A percentile compares a stretch with the other conserved stretches of the same genome.
phyloP scores from a whole-genome alignment of 1,140 invertebrate genomes.

The Chelonus insularis region DNA sequence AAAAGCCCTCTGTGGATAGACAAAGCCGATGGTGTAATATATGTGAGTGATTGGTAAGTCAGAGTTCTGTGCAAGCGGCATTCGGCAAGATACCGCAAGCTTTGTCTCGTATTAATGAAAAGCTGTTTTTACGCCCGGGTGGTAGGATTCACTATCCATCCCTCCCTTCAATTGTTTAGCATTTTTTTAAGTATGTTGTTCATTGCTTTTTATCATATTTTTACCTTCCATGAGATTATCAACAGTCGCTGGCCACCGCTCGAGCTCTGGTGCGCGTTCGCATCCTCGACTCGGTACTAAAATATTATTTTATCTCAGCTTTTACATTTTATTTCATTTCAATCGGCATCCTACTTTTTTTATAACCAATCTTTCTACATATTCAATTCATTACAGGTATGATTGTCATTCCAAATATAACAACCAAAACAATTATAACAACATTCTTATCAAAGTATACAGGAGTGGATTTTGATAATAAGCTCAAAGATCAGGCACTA shows the following conservation, averaged over 20 bases:
- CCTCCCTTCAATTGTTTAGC: not conserved
- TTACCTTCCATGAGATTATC: constrained; percentile 64
- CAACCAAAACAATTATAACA: too few species aligned
- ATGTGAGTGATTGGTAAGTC: not conserved
- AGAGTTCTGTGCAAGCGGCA: not conserved
- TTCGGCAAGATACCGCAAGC: not conserved
- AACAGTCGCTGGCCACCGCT: constrained; percentile 59
- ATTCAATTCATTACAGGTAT: too few species aligned
- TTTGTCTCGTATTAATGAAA: not conserved
- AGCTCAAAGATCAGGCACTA: too few species aligned
- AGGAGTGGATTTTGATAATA: too few species aligned
- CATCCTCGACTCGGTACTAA: constrained; percentile 58
- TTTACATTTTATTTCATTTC: constrained; percentile 30
- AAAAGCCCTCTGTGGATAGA: too few species aligned
- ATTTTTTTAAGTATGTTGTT: constrained; percentile 12
- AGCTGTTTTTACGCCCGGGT: too few species aligned
- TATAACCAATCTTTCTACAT: not conserved
- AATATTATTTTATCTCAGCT: constrained; percentile 50
- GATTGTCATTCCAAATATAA: too few species aligned
- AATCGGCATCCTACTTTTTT: not conserved
- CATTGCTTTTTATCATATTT: constrained; percentile 29
- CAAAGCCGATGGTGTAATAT: not conserved
- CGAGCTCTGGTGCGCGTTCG: constrained; percentile 54
- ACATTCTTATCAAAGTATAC: too few species aligned
- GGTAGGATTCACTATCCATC: not conserved